phyloP scores from a whole-genome alignment of 2,888 invertebrate species.

The Leptinotarsa haldemani region DNA sequence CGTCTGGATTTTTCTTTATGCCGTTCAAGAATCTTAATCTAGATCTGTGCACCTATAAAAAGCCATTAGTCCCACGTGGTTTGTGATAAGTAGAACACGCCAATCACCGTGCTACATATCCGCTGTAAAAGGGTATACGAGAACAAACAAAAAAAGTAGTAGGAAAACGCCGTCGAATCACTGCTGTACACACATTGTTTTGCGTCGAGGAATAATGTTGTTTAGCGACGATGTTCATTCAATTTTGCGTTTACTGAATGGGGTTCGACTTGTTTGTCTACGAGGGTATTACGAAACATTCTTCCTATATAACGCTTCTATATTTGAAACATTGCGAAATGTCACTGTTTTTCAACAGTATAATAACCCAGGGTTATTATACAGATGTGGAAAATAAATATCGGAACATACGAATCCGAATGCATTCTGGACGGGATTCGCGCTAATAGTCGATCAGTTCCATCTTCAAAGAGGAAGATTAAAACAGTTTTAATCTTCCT shows the following conservation, averaged over 20 bases:
- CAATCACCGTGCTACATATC: background rate
- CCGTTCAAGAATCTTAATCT: constrained; percentile 3
- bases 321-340: no score
- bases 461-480: no score
- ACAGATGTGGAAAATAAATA: no score
- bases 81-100: constrained; percentile 11
- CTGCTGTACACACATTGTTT: constrained; percentile 14
- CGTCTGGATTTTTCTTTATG: constrained; percentile 8
- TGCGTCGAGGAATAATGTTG: constrained; percentile 4
- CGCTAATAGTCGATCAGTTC: no score
- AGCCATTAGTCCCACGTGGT: constrained; percentile 19
- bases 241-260: background rate
- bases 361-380: no score
- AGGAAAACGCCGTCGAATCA: constrained; percentile 2
- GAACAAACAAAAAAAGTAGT: background rate
- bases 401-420: no score
- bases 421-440: no score
- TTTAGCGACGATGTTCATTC: background rate
- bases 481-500: no score
- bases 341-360: no score
- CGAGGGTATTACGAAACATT: background rate
- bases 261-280: background rate
- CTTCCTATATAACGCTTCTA: no score
- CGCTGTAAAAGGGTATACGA: constrained; percentile 16
- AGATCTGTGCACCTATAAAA: constrained; percentile 9